Conservation (phyloP, 2,888 invertebrate genomes). For the Homarus gammarus region DNA sequence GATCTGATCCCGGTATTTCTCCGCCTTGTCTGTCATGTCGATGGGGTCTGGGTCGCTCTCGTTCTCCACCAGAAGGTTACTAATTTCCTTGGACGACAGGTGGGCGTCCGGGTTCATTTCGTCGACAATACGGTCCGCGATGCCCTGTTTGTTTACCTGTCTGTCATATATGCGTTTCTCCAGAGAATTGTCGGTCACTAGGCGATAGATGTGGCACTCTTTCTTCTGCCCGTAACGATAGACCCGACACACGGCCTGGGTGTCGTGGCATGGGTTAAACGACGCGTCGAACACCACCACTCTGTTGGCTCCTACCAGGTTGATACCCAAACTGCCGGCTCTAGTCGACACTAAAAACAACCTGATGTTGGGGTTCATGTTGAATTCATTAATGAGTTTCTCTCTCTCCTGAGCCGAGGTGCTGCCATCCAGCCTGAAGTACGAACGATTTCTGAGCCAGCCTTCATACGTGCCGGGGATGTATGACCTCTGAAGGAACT, state of each 20-base stretch:
- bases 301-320: conserved; percentile 97
- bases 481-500: conserved; percentile 88
- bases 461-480: conserved; percentile 80
- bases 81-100: conserved; percentile 92
- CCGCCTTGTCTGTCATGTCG: conserved; percentile 86
- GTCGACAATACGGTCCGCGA: conserved; percentile 99
- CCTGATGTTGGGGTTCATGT: conserved; percentile 87
- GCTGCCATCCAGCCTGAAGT: conserved; percentile 96
- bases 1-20: conserved; percentile 89
- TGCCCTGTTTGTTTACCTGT: conserved; percentile 91
- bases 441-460: conserved; percentile 93
- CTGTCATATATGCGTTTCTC: conserved; percentile 99
- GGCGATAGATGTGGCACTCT: conserved; percentile 95
- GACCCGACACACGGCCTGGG: conserved; percentile 97
- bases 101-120: conserved; percentile 98
- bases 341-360: conserved; percentile 97
- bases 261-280: conserved; percentile 99
- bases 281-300: conserved; percentile 98
- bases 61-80: conserved; percentile 93
- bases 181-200: conserved; percentile 96
- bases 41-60: conserved; percentile 89
- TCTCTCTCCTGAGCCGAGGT: conserved; percentile 96
- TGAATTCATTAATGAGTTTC: conserved; percentile 97
- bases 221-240: conserved; percentile 96
- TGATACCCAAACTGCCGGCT: conserved; percentile 97